Evolutionary conservation across 1,140 invertebrate genomes (phyloP), one percentile per base, ranked within the genome.

Genomic region (Metopolophium dirhodum): DNA sequence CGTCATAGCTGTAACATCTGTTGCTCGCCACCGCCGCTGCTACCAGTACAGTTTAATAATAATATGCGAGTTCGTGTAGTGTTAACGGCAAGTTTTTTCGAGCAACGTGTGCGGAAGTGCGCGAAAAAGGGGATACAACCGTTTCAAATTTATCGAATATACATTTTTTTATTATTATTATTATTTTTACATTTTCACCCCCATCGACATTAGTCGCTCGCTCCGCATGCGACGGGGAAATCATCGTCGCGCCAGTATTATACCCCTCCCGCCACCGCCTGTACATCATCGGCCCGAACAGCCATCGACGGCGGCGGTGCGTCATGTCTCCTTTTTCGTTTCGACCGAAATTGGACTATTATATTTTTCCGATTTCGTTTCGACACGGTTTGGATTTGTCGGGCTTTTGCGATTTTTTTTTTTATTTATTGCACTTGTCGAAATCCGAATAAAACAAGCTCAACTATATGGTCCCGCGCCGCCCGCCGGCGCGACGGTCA

Each of bases 301-400:
- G 47, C 47, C 37, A 47, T 47, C 49, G 49, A 20, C 51, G 18
- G 51, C 51, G 49, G 49, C 30, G 51, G 89, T 93, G 91, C 91
- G 91, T 93, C 91, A 93, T 85, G 35, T 93, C 57, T 93, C 82
- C 49, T 86, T 57, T 86, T 93, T 85, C 23, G 26, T 68, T 86
- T 86, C 11, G 26, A 57, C 30, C 61, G 82, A 86, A 86, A 86
- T 93, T 85, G 82, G 82, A 86, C 82, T 93, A 86, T 93, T 93
- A 93, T 93, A 93, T 93, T 93, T 93, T 85, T 93, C 91, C 91
- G 77, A 85, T 85, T 82, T 22, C 82, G 82, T 85, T 93, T 86
- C 91, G 91, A 86, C 49, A 93, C 77, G 91, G 91, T 93, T 93
- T 86, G 35, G 49, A 93, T 93, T 93, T 14, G 82, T 35, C 26